Base-by-base conservation (phyloP, 1,140 invertebrate genomes). In the Apis florea region DNA sequence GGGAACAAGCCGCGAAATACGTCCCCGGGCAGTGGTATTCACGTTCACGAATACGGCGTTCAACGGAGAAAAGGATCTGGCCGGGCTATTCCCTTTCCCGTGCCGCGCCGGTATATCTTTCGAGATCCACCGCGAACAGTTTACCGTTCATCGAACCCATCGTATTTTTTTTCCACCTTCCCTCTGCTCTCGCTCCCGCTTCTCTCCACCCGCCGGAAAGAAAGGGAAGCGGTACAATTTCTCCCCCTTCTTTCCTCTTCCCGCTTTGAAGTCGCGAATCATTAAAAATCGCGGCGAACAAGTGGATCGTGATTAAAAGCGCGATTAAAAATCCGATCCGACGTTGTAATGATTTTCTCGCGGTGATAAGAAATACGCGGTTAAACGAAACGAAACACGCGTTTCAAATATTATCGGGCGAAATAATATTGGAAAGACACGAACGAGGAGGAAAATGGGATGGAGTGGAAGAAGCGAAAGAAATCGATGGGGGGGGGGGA, bases 1-100 rank as follows among this genome's bases (percentile, higher is more conserved):
- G 51, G 71, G 77, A 77, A 85, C 77, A 84, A 85, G 64, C 66
- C 68, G 69, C 61, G 78, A 78, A 80, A 53, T 74, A 70, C 72
- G 61, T 82, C 83, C 73, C 53, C 61, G 56, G 79, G 82, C 68
- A 84, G 68, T 86, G 69, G 19, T 5, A 21, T 6, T 49, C 47
- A n/a, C 24, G 72, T 61, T 66, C 26, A 61, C 63, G 69, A 56
- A 63, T n/a, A n/a, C 61, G 49, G 53, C 54, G 77, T 79, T 85
- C 74, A 78, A 85, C 66, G 53, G n/a, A 73, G 77, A 19, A 69
- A 53, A 72, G 71, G 81, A 61, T 47, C 69, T 56, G 51, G 51
- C 58, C 6, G 51, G 19, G 13, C 13, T 17, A 9, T 26, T 79
- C 67, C 26, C 49, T 71, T 79, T 72, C 40, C 21, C 13, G 26